phyloP scores from a whole-genome alignment of 1,140 invertebrate genomes.

The Drosophila athabasca region DNA sequence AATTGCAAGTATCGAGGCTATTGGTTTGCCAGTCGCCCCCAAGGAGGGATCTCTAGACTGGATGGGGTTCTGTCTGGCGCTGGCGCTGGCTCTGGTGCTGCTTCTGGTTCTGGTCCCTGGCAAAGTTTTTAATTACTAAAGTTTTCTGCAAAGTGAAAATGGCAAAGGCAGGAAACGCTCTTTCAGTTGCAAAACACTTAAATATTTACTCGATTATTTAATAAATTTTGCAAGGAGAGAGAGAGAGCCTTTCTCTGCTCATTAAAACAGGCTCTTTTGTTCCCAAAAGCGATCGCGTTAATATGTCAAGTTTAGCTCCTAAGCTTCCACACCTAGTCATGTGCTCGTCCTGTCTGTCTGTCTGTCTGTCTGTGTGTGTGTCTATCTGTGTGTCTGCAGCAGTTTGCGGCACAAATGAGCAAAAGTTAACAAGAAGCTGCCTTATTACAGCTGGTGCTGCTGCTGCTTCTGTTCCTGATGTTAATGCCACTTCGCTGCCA shows the following conservation, averaged over 20 bases:
- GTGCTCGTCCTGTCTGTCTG: no score
- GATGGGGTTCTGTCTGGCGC: no score
- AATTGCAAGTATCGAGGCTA: slow-evolving; percentile 53
- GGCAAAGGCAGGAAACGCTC: slow-evolving; percentile 4
- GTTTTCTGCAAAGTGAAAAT: slow-evolving; percentile 52
- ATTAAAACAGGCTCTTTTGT: slow-evolving; percentile 29
- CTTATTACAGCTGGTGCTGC: slow-evolving; percentile 69
- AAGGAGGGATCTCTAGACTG: no score
- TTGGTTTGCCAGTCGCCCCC: slow-evolving; percentile 2
- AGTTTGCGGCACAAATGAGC: slow-evolving; percentile 69
- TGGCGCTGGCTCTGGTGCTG: background rate
- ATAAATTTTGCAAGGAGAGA: slow-evolving; percentile 24
- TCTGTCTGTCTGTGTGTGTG: no score
- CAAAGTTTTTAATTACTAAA: slow-evolving; percentile 75
- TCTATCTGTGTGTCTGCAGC: slow-evolving; percentile 18
- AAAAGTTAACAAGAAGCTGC: slow-evolving; percentile 76
- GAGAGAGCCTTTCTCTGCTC: slow-evolving; percentile 38
- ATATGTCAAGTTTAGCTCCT: slow-evolving; percentile 65
- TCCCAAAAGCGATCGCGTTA: slow-evolving; percentile 42
- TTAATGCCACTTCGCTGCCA: slow-evolving; percentile 9
- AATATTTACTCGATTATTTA: slow-evolving; percentile 68
- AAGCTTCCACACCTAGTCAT: slow-evolving; percentile 5
- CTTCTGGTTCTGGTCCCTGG: background rate
- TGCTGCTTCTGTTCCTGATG: slow-evolving; percentile 49
- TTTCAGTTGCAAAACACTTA: slow-evolving; percentile 55